phyloP scores from a whole-genome alignment of 2,113 vertebrate species.

The Mirza zaza region DNA sequence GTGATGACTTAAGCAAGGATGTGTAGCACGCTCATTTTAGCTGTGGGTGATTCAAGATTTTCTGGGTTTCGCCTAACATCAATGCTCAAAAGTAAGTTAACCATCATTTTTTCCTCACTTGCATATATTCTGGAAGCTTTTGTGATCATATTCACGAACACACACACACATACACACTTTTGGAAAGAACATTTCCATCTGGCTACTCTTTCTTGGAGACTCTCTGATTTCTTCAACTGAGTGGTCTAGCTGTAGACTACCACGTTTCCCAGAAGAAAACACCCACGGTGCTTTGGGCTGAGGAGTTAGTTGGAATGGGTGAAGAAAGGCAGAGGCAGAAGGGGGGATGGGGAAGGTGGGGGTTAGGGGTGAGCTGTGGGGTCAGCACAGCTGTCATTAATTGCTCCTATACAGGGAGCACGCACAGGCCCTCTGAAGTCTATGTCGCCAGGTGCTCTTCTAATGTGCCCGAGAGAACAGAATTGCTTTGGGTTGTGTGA shows the following conservation, averaged over 20 bases:
- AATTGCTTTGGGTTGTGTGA: neutral
- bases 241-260: neutral
- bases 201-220: neutral
- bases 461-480: neutral
- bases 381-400: neutral
- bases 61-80: neutral
- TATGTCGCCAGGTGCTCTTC: neutral
- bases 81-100: neutral
- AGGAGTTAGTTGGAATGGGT: neutral
- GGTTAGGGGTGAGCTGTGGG: neutral
- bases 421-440: neutral
- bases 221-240: constrained; percentile 3
- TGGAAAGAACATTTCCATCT: neutral
- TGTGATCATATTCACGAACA: neutral
- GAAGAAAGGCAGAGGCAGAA: neutral
- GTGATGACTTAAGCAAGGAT: neutral
- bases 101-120: neutral
- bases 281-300: neutral
- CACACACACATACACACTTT: neutral
- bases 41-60: neutral
- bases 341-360: neutral
- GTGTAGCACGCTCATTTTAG: neutral
- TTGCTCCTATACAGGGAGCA: neutral
- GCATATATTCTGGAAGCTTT: neutral
- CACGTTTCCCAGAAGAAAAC: neutral